Percentiles rank a stretch among this genome's conserved stretches.
Conservation (phyloP, 2,888 invertebrate genomes). For the Noctua pronuba region DNA sequence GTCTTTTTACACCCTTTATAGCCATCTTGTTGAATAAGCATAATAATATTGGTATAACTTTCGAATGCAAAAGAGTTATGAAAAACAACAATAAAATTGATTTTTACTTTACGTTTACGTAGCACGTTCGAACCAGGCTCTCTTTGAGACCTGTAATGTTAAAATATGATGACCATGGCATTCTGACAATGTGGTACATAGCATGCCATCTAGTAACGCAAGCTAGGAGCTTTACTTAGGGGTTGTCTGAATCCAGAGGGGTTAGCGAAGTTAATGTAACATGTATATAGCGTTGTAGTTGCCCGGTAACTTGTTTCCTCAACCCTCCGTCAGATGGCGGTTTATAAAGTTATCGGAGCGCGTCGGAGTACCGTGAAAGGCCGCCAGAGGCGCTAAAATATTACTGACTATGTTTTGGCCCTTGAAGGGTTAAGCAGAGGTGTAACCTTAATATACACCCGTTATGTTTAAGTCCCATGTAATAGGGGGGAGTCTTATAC, state of each 20-base stretch:
- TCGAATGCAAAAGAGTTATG: no score
- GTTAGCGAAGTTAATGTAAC: neutral
- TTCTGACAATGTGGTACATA: neutral
- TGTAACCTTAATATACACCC: neutral
- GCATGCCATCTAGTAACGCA: conserved; percentile 5
- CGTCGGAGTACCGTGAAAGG: neutral
- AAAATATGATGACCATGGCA: neutral
- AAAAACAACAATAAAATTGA: no score
- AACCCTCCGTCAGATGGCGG: conserved; percentile 33
- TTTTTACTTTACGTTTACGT: neutral
- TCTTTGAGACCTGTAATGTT: neutral
- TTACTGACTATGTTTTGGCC: neutral
- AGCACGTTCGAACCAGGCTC: neutral
- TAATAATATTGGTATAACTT: no score
- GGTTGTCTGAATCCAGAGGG: neutral
- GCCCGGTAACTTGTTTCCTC: neutral
- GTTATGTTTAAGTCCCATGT: neutral
- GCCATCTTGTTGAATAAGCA: no score
- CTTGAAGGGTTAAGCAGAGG: neutral
- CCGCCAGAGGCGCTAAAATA: neutral
- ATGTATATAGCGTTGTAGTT: neutral
- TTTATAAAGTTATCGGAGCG: neutral
- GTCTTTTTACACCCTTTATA: no score
- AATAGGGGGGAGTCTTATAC: no score
- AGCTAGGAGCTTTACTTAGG: neutral